phyloP scores from a whole-genome alignment of 2,888 invertebrate species.

The Mimachlamys varia region DNA sequence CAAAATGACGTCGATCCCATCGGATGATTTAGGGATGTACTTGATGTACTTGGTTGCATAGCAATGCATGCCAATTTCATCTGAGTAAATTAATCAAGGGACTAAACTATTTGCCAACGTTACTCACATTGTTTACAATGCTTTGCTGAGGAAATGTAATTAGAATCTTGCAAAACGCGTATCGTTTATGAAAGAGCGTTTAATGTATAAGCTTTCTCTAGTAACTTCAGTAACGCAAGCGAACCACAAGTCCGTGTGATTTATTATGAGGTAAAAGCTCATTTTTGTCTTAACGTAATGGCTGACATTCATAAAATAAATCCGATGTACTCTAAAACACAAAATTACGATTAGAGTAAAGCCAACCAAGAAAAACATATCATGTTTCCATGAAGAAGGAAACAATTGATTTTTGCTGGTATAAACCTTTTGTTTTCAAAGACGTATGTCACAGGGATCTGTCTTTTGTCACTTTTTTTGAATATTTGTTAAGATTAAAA shows the following conservation, averaged over 20 bases:
- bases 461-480: too few species aligned
- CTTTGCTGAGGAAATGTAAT: neutral
- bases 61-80: neutral
- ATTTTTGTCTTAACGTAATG: neutral
- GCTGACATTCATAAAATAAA: neutral
- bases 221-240: too few species aligned
- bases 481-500: too few species aligned
- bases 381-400: too few species aligned
- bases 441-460: too few species aligned
- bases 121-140: neutral
- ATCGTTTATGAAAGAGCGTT: neutral
- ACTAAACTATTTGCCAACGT: neutral
- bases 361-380: too few species aligned
- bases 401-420: too few species aligned
- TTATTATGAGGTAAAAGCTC: neutral
- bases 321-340: neutral
- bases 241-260: neutral
- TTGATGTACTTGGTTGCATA: neutral
- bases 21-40: constrained; percentile 12
- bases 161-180: neutral
- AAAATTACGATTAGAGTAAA: too few species aligned
- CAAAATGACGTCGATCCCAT: neutral
- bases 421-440: too few species aligned
- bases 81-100: neutral
- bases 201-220: neutral